Base-by-base conservation (phyloP, 2,888 invertebrate species). In the Dascillus cervinus region DNA sequence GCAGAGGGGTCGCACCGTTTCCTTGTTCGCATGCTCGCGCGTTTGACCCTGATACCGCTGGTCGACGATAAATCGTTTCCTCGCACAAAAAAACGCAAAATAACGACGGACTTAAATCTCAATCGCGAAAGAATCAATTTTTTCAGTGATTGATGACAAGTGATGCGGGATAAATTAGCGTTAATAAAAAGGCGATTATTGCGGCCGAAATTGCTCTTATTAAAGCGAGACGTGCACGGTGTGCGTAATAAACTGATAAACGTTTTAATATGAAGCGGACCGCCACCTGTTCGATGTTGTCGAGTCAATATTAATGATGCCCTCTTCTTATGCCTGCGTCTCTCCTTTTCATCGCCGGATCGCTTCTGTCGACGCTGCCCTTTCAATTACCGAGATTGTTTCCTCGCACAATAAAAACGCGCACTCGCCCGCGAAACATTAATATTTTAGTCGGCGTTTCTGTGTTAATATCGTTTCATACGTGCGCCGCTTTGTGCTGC, bases 371-470 rank as follows among this genome's bases (percentile, higher is more conserved):
- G 20, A 25, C 28, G 30, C 26, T 31, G 34, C 32, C 30, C 39
- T 42, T 44, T 42, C 42, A 44, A 42, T 42, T 42, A 44, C 37
- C 32, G 36, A 44, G 40, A 44, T 42, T 44, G 42, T 44, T 43
- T 40, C 39, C 33, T 29, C 32, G 31, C 39, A 39, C 39, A 45
- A 43, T 45, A 45, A 45, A 45, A 45, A 43, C 32, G 32, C 37
- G 26, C 35, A 36, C 29, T 32, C 33, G 29, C 39, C 34, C 36
- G 20, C 31, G 39, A 37, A 37, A 41, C 43, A 43, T 43, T 45
- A 45, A 43, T 43, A 45, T 45, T 45, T 45, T 37, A 45, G 39
- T 31, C 27, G 34, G 35, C 37, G 31, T 39, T 36, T n/a, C n/a
- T 27, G 32, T 13, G 32, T 37, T 37, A 38, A 31, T 28, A 28